These are phyloP conservation scores for Champsocephalus gunnari DNA, from an alignment of 2,797 vertebrate genomes.

Conservation along the genomic window DNA sequence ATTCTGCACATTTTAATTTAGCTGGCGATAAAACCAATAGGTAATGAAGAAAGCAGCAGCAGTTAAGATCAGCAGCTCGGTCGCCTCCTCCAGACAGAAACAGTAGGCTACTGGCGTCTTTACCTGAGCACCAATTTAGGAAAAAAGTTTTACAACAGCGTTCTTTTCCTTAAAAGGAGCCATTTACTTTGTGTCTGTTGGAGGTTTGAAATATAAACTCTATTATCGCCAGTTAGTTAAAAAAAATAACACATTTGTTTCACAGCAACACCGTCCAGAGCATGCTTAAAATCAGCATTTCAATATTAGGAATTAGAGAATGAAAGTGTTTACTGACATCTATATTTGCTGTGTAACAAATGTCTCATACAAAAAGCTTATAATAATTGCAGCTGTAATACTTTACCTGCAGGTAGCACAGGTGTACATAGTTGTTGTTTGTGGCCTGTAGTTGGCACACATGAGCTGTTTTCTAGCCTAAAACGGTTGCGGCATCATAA, in stretches of 20 bases:
- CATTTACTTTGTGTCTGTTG: background rate
- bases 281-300: background rate
- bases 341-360: background rate
- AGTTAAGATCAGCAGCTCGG: slow-evolving; percentile 4
- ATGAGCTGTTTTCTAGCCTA: slow-evolving; percentile 6
- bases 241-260: no score
- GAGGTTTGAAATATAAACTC: no score
- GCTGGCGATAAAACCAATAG: background rate
- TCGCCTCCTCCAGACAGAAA: slow-evolving; percentile 26
- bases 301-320: background rate
- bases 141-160: no score
- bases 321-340: background rate
- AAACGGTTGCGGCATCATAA: slow-evolving; percentile 29
- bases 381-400: slow-evolving; percentile 8
- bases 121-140: background rate
- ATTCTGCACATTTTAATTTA: background rate
- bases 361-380: background rate
- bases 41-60: background rate
- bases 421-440: background rate
- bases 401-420: slow-evolving; percentile 47
- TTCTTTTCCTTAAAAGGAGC: background rate
- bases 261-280: no score
- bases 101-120: background rate
- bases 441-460: slow-evolving; percentile 17
- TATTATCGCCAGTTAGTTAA: no score